phyloP scores from a whole-genome alignment of 2,888 invertebrate species.

The Caenorhabditis parvicauda region DNA sequence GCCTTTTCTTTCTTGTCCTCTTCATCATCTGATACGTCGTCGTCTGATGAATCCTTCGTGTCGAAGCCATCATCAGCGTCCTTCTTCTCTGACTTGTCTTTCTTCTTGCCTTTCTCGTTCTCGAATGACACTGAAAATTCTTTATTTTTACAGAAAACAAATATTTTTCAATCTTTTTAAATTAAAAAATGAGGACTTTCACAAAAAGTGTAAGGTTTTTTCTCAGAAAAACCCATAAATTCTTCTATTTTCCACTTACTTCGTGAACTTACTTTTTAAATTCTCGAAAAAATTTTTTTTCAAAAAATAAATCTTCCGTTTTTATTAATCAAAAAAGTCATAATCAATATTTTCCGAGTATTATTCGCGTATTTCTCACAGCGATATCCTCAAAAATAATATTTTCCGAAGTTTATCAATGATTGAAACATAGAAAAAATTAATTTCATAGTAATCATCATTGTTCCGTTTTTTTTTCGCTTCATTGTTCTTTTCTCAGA shows the following conservation, averaged over 20 bases:
- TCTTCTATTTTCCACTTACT: too few relatives aligned
- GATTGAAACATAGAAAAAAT: too few relatives aligned
- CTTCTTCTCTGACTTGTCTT: constrained; percentile 64
- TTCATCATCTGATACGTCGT: constrained; percentile 12
- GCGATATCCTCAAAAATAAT: too few relatives aligned
- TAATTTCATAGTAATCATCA: too few relatives aligned
- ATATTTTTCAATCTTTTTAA: too few relatives aligned
- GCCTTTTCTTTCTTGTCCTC: constrained; percentile 6
- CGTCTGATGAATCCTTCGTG: constrained; percentile 17
- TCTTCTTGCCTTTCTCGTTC: constrained; percentile 26
- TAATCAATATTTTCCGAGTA: neutral
- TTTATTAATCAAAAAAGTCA: constrained; percentile 1
- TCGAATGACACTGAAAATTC: constrained; percentile 39
- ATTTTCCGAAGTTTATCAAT: too few relatives aligned
- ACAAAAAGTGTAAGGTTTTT: neutral
- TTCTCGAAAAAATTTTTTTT: too few relatives aligned
- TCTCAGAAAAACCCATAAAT: neutral
- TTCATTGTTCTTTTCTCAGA: too few relatives aligned
- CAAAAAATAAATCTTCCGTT: neutral
- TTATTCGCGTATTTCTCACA: constrained; percentile 14
- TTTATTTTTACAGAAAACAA: neutral
- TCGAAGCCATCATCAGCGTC: constrained; percentile 35
- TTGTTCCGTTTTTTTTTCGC: too few relatives aligned
- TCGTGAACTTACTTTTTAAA: too few relatives aligned
- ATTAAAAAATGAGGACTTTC: too few relatives aligned